These are phyloP conservation scores for Spilosoma lubricipeda DNA, from an alignment of 2,888 invertebrate genomes.

Conservation along the genomic window DNA sequence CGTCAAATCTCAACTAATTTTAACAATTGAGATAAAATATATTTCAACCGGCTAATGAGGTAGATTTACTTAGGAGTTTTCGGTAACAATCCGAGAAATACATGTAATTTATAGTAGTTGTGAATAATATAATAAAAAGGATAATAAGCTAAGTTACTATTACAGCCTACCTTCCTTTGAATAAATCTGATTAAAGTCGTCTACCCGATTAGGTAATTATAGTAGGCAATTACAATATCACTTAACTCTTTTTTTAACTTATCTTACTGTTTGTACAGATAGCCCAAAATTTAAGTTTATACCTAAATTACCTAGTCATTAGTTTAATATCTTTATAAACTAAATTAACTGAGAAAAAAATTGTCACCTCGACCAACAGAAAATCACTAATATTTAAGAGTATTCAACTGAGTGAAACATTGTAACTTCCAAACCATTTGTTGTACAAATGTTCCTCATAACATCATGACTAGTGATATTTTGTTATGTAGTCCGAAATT, in stretches of 20 bases:
- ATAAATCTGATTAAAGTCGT: neutral
- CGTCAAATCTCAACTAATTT: no score
- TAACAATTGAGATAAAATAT: no score
- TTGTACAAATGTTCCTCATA: neutral
- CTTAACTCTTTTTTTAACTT: neutral
- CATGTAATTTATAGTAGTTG: neutral
- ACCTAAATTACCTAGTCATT: neutral
- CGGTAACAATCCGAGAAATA: neutral
- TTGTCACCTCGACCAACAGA: no score
- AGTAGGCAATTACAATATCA: no score
- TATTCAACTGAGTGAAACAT: neutral
- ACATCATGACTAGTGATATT: neutral
- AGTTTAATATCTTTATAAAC: neutral
- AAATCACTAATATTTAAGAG: no score
- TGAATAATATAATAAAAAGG: neutral
- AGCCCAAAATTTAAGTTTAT: neutral
- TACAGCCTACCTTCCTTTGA: neutral
- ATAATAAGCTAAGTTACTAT: neutral
- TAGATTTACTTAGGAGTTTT: neutral
- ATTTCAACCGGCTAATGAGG: neutral
- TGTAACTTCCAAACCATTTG: neutral
- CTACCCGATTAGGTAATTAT: neutral
- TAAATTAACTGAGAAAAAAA: neutral
- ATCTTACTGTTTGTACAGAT: neutral
- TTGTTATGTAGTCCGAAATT: neutral